A percentile compares a stretch with the other conserved stretches of the same genome.
Conservation (phyloP, 2,888 invertebrate species). For the Tetragonula carbonaria region DNA sequence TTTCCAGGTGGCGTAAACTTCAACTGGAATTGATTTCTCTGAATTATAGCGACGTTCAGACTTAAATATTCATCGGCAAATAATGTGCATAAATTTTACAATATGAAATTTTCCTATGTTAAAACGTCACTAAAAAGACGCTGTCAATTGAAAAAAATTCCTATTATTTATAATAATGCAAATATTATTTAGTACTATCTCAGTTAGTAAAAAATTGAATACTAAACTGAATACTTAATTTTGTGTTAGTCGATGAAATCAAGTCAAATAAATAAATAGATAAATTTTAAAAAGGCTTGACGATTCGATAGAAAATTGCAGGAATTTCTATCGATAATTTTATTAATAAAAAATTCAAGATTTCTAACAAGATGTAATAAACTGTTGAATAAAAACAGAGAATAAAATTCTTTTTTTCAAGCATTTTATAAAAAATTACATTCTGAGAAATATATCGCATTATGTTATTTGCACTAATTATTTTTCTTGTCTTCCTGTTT, state of each 20-base stretch:
- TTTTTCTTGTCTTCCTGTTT: background rate
- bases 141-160: background rate
- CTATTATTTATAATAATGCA: background rate
- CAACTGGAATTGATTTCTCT: slow-evolving; percentile 39
- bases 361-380: background rate
- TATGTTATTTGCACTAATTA: background rate
- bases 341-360: background rate
- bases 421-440: background rate
- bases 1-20: slow-evolving; percentile 42
- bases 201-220: background rate
- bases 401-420: background rate
- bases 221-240: background rate
- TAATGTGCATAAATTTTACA: background rate
- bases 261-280: background rate
- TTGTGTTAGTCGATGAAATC: background rate
- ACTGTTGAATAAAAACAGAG: background rate
- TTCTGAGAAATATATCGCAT: background rate
- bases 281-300: background rate
- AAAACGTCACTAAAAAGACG: background rate
- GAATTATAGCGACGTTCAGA: slow-evolving; percentile 8
- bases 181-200: background rate
- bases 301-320: background rate
- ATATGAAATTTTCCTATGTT: background rate
- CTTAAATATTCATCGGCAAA: background rate
- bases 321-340: background rate